Conservation (phyloP, 2,888 invertebrate species). For the Brassicogethes aeneus region DNA sequence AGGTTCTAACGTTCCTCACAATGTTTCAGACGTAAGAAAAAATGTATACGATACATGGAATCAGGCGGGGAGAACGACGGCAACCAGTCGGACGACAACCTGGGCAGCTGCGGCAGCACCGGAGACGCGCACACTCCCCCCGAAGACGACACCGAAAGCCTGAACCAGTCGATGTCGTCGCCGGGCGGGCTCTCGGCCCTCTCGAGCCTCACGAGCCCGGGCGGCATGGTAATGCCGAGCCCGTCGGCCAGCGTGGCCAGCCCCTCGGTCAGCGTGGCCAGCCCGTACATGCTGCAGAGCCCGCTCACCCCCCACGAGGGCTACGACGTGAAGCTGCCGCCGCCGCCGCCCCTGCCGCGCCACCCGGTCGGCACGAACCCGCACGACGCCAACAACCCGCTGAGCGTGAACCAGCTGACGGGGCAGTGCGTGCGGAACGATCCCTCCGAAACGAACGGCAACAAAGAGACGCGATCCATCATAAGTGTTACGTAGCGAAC, state of each 20-base stretch:
- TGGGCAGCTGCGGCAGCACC: conserved; percentile 74
- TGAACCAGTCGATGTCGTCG: conserved; percentile 51
- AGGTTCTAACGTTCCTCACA: background rate
- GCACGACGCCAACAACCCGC: conserved; percentile 84
- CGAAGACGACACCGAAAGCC: conserved; percentile 58
- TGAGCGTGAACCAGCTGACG: conserved; percentile 84
- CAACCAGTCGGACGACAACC: conserved; percentile 61
- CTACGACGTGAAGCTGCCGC: conserved; percentile 38
- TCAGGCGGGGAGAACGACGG: conserved; percentile 56
- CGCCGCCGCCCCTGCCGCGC: conserved; percentile 46
- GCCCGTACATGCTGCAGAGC: conserved; percentile 48
- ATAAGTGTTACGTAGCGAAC: conserved; percentile 42
- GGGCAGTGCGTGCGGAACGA: conserved; percentile 50
- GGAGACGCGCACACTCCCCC: conserved; percentile 60
- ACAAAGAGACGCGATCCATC: conserved; percentile 37
- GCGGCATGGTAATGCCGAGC: conserved; percentile 60
- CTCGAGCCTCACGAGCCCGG: conserved; percentile 63
- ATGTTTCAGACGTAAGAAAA: conserved; percentile 84
- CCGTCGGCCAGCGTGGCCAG: conserved; percentile 65
- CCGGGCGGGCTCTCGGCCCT: conserved; percentile 57
- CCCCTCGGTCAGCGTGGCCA: conserved; percentile 52
- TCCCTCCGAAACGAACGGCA: conserved; percentile 32
- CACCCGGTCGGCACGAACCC: conserved; percentile 88
- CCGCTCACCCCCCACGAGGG: conserved; percentile 40
- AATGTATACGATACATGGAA: conserved; percentile 94